Conservation (phyloP, 2,113 vertebrate species). For the Chaenocephalus aceratus region DNA sequence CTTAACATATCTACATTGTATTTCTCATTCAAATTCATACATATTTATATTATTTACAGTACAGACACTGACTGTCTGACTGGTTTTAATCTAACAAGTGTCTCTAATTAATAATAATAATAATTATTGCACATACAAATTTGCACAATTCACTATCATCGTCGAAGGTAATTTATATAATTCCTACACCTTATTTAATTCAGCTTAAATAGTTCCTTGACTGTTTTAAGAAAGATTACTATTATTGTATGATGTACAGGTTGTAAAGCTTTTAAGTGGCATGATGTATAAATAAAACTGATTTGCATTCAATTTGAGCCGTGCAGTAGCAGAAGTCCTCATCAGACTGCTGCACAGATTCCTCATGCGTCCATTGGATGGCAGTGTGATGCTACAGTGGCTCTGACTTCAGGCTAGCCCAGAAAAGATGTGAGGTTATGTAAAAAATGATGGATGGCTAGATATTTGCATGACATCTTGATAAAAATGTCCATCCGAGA, state of each 20-base stretch:
- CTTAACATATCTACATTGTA: too few species aligned
- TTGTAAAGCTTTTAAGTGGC: neutral
- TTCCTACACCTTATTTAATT: neutral
- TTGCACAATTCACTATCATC: neutral
- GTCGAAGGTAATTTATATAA: neutral
- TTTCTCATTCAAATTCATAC: neutral
- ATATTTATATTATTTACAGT: neutral
- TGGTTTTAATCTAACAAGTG: neutral
- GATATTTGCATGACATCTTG: conserved; percentile 75
- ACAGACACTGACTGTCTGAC: neutral
- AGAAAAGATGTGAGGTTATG: conserved; percentile 55
- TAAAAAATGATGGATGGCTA: conserved; percentile 76
- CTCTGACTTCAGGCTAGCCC: conserved; percentile 6
- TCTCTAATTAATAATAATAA: neutral
- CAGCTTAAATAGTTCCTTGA: neutral
- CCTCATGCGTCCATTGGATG: conserved; percentile 60
- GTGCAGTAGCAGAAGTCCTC: neutral
- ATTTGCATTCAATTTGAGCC: neutral
- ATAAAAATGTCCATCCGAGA: conserved; percentile 66
- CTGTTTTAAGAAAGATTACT: neutral
- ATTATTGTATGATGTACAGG: neutral
- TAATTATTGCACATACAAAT: neutral
- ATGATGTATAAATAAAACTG: neutral
- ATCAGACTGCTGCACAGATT: conserved; percentile 1
- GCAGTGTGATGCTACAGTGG: conserved; percentile 63